Evolutionary conservation across 2,113 vertebrate genomes (phyloP).

Genomic region (Formicarius rufipectus): DNA sequence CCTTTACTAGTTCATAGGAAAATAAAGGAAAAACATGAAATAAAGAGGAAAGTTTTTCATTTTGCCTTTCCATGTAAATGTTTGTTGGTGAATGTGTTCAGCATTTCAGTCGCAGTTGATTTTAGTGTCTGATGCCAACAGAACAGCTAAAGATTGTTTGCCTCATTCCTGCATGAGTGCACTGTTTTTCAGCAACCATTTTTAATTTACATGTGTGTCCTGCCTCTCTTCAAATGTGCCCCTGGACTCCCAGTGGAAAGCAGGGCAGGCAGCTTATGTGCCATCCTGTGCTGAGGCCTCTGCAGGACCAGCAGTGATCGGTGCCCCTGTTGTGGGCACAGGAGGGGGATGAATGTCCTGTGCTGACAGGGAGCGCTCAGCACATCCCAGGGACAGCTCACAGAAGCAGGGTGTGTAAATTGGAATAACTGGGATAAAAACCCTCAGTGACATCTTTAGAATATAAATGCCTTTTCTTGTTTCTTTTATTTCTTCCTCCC

Average conservation of each 20-base stretch:
- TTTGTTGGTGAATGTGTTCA: constrained; percentile 46
- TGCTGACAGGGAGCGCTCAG: constrained; percentile 10
- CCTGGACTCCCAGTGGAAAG: not conserved
- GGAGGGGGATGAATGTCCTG: not conserved
- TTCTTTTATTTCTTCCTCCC: constrained; percentile 5
- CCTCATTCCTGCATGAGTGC: constrained; percentile 59
- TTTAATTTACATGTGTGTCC: constrained; percentile 31
- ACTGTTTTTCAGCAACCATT: constrained; percentile 66
- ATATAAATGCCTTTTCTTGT: constrained; percentile 55
- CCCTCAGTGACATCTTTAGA: constrained; percentile 54
- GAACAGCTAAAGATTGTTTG: constrained; percentile 63
- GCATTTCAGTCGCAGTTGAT: constrained; percentile 47
- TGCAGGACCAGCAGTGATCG: not conserved
- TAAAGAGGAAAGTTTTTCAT: not conserved
- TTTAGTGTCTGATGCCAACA: constrained; percentile 44
- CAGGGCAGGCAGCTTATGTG: constrained; percentile 5
- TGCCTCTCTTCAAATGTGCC: constrained; percentile 9
- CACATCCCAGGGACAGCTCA: constrained; percentile 14
- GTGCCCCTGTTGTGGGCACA: not conserved
- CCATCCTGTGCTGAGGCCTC: not conserved
- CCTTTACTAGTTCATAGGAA: not conserved
- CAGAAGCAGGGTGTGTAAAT: constrained; percentile 58
- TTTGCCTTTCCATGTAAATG: constrained; percentile 30
- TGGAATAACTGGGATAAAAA: constrained; percentile 51
- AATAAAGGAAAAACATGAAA: not conserved